A percentile compares a stretch with the other conserved stretches of the same genome.
Evolutionary conservation across 2,797 vertebrate genomes (phyloP).

Genomic region (Anomalospiza imberbis): DNA sequence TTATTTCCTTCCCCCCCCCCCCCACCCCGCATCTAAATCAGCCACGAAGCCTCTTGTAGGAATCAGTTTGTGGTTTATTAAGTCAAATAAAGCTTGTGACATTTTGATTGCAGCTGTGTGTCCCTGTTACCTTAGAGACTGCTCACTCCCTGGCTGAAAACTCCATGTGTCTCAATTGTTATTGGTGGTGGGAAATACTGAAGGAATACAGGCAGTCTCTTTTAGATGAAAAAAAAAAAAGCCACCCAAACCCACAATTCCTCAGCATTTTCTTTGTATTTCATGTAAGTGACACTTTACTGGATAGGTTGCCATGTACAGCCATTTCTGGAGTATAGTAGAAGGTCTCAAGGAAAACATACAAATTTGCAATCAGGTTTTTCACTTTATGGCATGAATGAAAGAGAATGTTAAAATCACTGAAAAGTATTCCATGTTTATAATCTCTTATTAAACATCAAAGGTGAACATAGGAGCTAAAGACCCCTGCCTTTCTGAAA

Average conservation of each 20-base stretch:
- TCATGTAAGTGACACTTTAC: neutral
- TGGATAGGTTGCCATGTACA: neutral
- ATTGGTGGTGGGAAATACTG: neutral
- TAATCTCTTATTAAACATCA: neutral
- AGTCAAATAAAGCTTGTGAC: neutral
- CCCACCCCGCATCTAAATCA: neutral
- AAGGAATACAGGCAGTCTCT: neutral
- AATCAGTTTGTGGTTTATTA: neutral
- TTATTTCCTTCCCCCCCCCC: neutral
- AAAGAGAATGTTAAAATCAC: neutral
- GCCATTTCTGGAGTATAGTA: neutral
- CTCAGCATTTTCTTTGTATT: neutral
- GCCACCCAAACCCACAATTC: neutral
- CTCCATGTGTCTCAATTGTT: neutral
- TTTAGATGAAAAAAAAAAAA: neutral
- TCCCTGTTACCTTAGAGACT: neutral
- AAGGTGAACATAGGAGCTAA: neutral
- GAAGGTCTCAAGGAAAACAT: neutral
- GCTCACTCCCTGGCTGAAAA: neutral
- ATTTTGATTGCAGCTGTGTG: neutral
- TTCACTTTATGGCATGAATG: neutral
- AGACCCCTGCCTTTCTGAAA: neutral
- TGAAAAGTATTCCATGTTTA: neutral
- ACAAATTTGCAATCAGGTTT: neutral
- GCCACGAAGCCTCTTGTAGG: neutral